phyloP scores from a whole-genome alignment of 2,888 invertebrate species.

The Clostera curtula region DNA sequence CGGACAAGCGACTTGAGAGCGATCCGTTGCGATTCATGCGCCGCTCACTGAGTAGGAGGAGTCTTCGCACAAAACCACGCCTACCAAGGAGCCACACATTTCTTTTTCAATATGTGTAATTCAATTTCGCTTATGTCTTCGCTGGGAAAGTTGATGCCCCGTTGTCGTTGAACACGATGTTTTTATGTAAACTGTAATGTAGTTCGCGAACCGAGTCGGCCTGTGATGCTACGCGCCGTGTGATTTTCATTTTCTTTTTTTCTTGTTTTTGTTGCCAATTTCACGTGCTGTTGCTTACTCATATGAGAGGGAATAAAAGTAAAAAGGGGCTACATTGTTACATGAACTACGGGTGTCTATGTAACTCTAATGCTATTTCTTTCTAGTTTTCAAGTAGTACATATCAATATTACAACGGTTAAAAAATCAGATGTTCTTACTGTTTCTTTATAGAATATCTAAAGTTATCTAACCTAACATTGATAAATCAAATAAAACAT shows the following conservation, averaged over 20 bases:
- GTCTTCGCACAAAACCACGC: conserved; percentile 63
- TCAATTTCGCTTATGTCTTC: conserved; percentile 76
- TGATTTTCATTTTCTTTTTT: conserved; percentile 56
- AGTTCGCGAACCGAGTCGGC: conserved; percentile 68
- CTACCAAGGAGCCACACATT: conserved; percentile 74
- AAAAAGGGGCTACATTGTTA: conserved; percentile 28
- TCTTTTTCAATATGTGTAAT: conserved; percentile 76
- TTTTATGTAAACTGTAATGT: conserved; percentile 76
- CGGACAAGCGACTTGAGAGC: conserved; percentile 42
- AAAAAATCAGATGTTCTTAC: too few relatives aligned
- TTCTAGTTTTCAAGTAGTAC: too few relatives aligned
- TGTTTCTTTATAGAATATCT: too few relatives aligned
- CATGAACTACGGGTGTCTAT: conserved; percentile 17
- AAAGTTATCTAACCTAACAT: too few relatives aligned
- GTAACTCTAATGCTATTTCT: too few relatives aligned
- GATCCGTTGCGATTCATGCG: conserved; percentile 59
- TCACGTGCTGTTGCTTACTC: conserved; percentile 62
- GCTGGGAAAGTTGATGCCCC: conserved; percentile 74
- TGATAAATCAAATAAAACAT: too few relatives aligned
- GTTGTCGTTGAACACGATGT: conserved; percentile 75
- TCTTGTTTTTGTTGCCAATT: conserved; percentile 56
- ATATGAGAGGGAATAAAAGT: conserved; percentile 42
- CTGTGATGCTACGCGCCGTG: conserved; percentile 53
- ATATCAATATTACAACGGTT: too few relatives aligned
- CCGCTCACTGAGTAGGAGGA: conserved; percentile 64